phyloP scores from a whole-genome alignment of 2,113 vertebrate species.

The Notarius lentiginosus region DNA sequence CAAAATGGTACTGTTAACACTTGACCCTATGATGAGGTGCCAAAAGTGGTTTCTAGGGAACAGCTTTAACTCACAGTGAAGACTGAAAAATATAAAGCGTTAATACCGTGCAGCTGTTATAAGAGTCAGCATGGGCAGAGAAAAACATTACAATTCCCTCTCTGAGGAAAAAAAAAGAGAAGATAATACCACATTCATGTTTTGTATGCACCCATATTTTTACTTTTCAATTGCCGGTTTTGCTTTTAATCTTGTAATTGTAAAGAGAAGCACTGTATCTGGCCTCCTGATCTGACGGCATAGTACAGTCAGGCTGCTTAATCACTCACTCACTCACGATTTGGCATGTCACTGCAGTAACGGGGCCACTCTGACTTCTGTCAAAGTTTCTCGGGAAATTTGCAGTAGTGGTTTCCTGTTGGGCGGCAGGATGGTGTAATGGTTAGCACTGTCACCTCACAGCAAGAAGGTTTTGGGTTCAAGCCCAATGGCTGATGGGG shows the following conservation, averaged over 20 bases:
- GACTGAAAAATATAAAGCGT: constrained; percentile 50
- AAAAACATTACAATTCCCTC: constrained; percentile 51
- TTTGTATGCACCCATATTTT: constrained; percentile 26
- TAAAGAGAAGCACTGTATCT: background rate
- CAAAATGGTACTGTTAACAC: constrained; percentile 69
- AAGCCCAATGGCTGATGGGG: too few species aligned
- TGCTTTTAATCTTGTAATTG: constrained; percentile 7
- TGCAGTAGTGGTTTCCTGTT: too few species aligned
- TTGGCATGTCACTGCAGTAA: too few species aligned
- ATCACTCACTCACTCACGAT: too few species aligned
- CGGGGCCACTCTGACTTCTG: too few species aligned
- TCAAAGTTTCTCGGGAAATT: too few species aligned
- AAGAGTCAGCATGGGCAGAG: constrained; percentile 46
- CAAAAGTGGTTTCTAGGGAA: constrained; percentile 66
- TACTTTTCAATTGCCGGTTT: background rate
- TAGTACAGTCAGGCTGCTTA: background rate
- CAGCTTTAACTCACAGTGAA: constrained; percentile 53
- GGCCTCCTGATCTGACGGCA: background rate
- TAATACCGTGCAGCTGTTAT: constrained; percentile 37
- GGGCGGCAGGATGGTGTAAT: too few species aligned
- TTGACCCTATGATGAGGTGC: constrained; percentile 67
- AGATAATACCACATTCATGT: constrained; percentile 35
- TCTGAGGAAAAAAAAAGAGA: constrained; percentile 34
- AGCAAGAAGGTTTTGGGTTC: too few species aligned
- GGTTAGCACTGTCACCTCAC: too few species aligned